Base-by-base conservation (phyloP, 2,888 invertebrate genomes). In the Sthenelais limicola region DNA sequence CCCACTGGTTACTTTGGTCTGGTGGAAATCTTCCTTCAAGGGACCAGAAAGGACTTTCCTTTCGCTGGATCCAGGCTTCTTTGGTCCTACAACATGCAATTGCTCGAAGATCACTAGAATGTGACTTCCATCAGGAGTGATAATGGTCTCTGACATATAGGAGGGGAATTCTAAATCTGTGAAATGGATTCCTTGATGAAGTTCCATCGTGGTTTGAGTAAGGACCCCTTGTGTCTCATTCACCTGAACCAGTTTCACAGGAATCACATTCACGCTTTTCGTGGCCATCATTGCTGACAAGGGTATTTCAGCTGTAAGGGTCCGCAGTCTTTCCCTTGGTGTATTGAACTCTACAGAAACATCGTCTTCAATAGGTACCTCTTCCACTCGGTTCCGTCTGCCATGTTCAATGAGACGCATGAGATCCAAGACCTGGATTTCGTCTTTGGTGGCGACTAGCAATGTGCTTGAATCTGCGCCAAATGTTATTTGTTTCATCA, bases 1-100 rank as follows among this genome's bases (percentile, higher is more conserved):
- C 21, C 38, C 38, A 38, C 38, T 43, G 4, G 62, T 62, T 3
- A 62, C 62, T 38, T 62, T 62, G n/a, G 62, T 62, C 21, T 62
- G 38, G 1, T 15, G 24, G 62, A 62, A 62, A 21, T 62, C 62
- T 21, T 35, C 35, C 2, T 33, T 35, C 5, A 62, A 21, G 3
- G 62, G 62, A 21, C 62, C 62, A 3, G 38, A 62, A 7, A 62
- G 24, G 1, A 62, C 38, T 38, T 62, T 62, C 24, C 15, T 62
- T 18, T 38, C 62, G n/a, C n/a, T n/a, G n/a, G n/a, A n/a, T 18
- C 62, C 62, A 9, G 7, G 35, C 62, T 38, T 35, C 2, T 21
- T n/a, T 9, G 15, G 24, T 15, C 38, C 62, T 1, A 62, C 15
- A 12, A 62, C 43, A 21, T 38, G 38, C 1, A 62, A 24, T 35